Base-by-base conservation (phyloP, 2,888 invertebrate genomes). In the Odontothrips loti region DNA sequence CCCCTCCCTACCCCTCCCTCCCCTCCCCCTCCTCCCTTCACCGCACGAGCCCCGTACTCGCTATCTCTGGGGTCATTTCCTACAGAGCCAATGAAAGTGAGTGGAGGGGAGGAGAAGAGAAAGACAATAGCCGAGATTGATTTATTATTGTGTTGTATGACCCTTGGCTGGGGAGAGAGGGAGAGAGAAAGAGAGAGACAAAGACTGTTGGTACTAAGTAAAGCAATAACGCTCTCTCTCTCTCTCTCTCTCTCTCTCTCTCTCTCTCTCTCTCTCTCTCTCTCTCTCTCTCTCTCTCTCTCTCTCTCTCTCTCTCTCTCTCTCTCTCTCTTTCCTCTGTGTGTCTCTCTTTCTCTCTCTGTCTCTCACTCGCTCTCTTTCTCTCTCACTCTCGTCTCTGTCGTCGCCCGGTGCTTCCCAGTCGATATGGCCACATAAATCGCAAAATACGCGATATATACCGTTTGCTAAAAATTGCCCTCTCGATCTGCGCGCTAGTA, bases 131-230 rank as follows among this genome's bases (percentile, higher is more conserved):
- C 58, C 58, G 58, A 58, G 58, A 58, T 58, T 58, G 58, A 58
- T 58, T 58, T 58, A 58, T 58, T 58, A 58, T 58, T 58, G 58
- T 15, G 58, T 58, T 58, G 58, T 51, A 51, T 51, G 51, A 51
- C 51, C 51, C 51, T 51, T 51, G 15, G 51, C 51, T 51, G 51
- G 51, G 11, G 15, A n/a, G n/a, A n/a, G n/a, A n/a, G n/a, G n/a
- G 51, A 17, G 51, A 1, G 1, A 51, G 51, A 17, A 15, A 20
- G 58, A 20, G 6, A 20, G 58, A 20, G 58, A 20, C 15, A 58
- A 11, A 11, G 58, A 17, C 58, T 58, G 15, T 17, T 58, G 58
- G 58, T 43, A 43, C 34, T 15, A 20, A 15, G 58, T 20, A 20
- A 51, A 1, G 58, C 58, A 58, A 58, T 58, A 58, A 20, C 11